phyloP scores from a whole-genome alignment of 64 coral and sea anemone genomes.

The Porites lutea region DNA sequence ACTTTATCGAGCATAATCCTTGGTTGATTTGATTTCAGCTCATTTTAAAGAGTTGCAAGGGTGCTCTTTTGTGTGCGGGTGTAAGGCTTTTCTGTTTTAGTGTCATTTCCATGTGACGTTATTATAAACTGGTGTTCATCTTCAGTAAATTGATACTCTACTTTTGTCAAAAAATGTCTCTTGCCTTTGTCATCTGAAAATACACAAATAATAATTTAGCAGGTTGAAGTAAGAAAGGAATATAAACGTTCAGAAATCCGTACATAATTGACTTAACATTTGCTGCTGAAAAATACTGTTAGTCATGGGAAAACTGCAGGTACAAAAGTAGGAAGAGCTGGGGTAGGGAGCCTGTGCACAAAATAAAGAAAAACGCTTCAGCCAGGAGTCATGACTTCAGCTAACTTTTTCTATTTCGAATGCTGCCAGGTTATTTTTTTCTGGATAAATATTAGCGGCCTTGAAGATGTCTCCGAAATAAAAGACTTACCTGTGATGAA shows the following conservation, averaged over 20 bases:
- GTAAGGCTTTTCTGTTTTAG: slow-evolving; percentile 37
- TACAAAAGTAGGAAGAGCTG: slow-evolving; percentile 24
- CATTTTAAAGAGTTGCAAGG: slow-evolving; percentile 18
- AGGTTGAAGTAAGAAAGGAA: slow-evolving; percentile 19
- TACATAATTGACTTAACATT: slow-evolving; percentile 14
- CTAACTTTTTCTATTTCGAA: slow-evolving; percentile 13
- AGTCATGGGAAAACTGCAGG: slow-evolving; percentile 12
- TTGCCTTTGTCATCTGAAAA: slow-evolving; percentile 41
- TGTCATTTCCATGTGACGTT: slow-evolving; percentile 47
- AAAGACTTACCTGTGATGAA: slow-evolving; percentile 24
- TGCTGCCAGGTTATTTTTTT: slow-evolving; percentile 12
- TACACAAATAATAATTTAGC: slow-evolving; percentile 15
- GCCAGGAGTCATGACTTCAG: too few species aligned
- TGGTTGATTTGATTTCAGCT: slow-evolving; percentile 24
- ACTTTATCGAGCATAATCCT: slow-evolving; percentile 37
- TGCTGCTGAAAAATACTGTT: slow-evolving; percentile 8
- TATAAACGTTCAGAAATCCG: slow-evolving; percentile 12
- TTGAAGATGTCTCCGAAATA: slow-evolving; percentile 9
- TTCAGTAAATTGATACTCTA: slow-evolving; percentile 36
- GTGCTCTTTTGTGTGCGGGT: slow-evolving; percentile 15
- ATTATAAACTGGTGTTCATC: slow-evolving; percentile 40
- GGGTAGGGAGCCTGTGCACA: slow-evolving; percentile 2
- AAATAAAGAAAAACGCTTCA: not conserved
- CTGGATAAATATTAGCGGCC: not conserved
- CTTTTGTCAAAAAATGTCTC: slow-evolving; percentile 39